These are phyloP conservation scores for Umimayanthus chanpuru DNA, from an alignment of 92 coral and sea anemone genomes.

Conservation along the genomic window DNA sequence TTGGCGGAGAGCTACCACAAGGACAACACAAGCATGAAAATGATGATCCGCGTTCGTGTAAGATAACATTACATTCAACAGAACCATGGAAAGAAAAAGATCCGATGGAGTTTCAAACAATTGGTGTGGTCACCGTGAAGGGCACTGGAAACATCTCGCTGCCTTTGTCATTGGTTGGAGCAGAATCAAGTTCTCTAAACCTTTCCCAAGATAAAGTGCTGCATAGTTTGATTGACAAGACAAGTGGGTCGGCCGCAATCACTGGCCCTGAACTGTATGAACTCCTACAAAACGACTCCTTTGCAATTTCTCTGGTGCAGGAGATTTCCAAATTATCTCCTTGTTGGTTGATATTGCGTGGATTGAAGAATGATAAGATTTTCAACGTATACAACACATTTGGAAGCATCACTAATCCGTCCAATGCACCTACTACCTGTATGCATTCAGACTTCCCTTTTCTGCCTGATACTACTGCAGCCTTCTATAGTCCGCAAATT, in stretches of 20 bases:
- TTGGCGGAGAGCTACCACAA: constrained; percentile 33
- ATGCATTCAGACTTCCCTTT: constrained; percentile 32
- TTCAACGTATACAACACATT: constrained; percentile 22
- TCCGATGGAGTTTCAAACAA: background rate
- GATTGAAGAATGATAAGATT: background rate
- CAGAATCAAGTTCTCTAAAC: background rate
- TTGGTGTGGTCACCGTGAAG: constrained; percentile 41
- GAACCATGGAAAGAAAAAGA: constrained; percentile 33
- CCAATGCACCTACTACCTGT: background rate
- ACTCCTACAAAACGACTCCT: constrained; percentile 40
- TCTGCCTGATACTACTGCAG: background rate
- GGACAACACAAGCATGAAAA: constrained; percentile 32
- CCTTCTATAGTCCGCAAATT: constrained; percentile 33
- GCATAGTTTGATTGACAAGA: constrained; percentile 6
- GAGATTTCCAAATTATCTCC: constrained; percentile 43
- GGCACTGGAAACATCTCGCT: background rate
- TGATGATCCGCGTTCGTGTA: constrained; percentile 12
- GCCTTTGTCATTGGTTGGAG: constrained; percentile 54
- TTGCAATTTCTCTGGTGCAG: constrained; percentile 35
- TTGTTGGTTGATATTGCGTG: constrained; percentile 44
- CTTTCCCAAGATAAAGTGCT: constrained; percentile 25
- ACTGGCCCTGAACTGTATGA: constrained; percentile 19
- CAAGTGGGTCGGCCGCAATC: background rate
- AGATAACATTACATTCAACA: constrained; percentile 38
- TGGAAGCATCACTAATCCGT: background rate